These are phyloP conservation scores for Rhizoglyphus robini DNA, from an alignment of 1,140 invertebrate genomes.

Conservation along the genomic window DNA sequence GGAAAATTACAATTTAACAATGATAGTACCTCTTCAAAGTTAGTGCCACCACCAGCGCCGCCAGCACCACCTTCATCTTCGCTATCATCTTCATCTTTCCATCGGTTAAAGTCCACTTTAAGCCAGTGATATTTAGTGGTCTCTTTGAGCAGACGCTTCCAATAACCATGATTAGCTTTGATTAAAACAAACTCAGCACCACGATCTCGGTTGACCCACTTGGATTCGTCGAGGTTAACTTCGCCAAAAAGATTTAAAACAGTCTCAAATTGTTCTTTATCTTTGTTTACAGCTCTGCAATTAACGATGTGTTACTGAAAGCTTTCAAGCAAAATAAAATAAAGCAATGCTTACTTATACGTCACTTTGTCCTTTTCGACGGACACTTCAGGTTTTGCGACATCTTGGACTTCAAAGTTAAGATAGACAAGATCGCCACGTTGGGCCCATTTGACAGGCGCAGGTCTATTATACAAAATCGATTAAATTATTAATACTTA, in stretches of 20 bases:
- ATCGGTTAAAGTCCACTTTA: constrained; percentile 91
- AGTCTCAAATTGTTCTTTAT: constrained; percentile 67
- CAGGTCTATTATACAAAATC: constrained; percentile 38
- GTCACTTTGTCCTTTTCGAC: constrained; percentile 61
- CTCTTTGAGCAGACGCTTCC: constrained; percentile 72
- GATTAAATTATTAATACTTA: neutral
- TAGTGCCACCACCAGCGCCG: constrained; percentile 62
- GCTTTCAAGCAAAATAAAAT: neutral
- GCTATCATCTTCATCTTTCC: constrained; percentile 83
- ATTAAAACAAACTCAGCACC: constrained; percentile 61
- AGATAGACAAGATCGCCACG: constrained; percentile 60
- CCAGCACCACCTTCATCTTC: constrained; percentile 43
- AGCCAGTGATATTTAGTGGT: constrained; percentile 86
- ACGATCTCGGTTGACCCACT: constrained; percentile 45
- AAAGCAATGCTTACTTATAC: constrained; percentile 45
- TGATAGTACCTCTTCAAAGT: constrained; percentile 45
- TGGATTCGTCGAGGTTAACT: constrained; percentile 57
- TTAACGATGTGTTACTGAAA: constrained; percentile 23
- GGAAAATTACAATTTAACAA: neutral
- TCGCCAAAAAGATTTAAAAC: constrained; percentile 64
- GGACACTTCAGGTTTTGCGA: constrained; percentile 65
- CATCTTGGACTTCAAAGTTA: constrained; percentile 77
- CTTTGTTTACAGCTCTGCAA: constrained; percentile 61
- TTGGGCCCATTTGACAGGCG: constrained; percentile 82
- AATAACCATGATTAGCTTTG: constrained; percentile 58